Conservation (phyloP, 2,888 invertebrate species). For the Oasisia sp. region DNA sequence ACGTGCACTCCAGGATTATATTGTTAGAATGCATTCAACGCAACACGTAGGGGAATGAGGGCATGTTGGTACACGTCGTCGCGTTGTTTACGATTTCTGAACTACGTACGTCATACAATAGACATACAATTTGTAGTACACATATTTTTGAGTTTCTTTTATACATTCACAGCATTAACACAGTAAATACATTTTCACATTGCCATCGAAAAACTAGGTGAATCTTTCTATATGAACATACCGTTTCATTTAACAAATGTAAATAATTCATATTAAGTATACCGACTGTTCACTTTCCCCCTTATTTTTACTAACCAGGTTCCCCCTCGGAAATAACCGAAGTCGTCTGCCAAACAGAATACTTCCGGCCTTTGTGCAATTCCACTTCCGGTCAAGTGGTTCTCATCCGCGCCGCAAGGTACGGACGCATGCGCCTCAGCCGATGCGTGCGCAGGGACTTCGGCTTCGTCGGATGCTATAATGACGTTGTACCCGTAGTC, state of each 20-base stretch:
- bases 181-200: too few species aligned
- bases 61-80: too few species aligned
- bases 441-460: conserved; percentile 13
- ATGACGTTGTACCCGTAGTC: background rate
- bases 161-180: too few species aligned
- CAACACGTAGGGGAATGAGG: too few species aligned
- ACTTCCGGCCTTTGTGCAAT: conserved; percentile 6
- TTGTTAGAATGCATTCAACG: background rate
- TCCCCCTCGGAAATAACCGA: background rate
- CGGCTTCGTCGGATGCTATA: background rate
- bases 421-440: conserved; percentile 3
- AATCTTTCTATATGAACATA: too few species aligned
- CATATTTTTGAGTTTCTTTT: too few species aligned
- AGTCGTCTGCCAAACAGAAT: background rate
- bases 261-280: background rate
- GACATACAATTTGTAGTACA: too few species aligned
- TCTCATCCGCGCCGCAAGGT: background rate
- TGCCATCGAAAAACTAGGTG: too few species aligned
- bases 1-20: background rate
- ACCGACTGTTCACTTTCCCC: background rate
- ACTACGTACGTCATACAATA: too few species aligned
- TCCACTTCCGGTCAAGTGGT: background rate
- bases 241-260: too few species aligned
- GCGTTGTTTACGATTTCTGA: too few species aligned
- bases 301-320: background rate